These are phyloP conservation scores for Noctua janthe DNA, from an alignment of 2,888 invertebrate genomes.

Conservation along the genomic window DNA sequence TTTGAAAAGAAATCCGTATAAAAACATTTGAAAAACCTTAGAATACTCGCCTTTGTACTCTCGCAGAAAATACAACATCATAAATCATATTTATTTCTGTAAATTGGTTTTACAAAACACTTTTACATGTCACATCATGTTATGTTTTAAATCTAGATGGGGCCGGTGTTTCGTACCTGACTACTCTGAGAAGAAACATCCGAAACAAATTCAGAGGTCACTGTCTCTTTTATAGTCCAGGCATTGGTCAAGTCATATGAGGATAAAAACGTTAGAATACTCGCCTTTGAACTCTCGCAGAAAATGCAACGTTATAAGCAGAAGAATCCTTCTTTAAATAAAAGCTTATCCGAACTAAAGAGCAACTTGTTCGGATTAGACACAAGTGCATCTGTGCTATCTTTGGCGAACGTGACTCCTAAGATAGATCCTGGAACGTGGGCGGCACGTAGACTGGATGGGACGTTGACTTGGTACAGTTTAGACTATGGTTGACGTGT, in stretches of 20 bases:
- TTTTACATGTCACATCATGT: too few relatives aligned
- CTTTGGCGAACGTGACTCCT: slow-evolving; percentile 44
- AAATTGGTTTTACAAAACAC: too few relatives aligned
- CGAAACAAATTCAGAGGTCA: too few relatives aligned
- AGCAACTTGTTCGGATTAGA: slow-evolving; percentile 55
- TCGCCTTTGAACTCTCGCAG: slow-evolving; percentile 6
- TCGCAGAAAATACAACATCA: slow-evolving; percentile 35
- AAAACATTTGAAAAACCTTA: not conserved
- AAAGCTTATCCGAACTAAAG: slow-evolving; percentile 48
- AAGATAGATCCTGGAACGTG: slow-evolving; percentile 17
- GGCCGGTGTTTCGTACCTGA: too few relatives aligned
- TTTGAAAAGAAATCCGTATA: not conserved
- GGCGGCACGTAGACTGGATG: slow-evolving; percentile 7
- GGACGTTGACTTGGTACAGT: slow-evolving; percentile 32
- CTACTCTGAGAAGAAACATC: too few relatives aligned
- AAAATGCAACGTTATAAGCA: slow-evolving; percentile 45
- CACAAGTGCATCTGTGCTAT: slow-evolving; percentile 54
- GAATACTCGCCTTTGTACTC: not conserved
- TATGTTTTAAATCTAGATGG: too few relatives aligned
- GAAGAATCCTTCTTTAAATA: slow-evolving; percentile 36
- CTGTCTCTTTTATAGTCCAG: too few relatives aligned
- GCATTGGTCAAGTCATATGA: too few relatives aligned
- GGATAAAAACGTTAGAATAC: not conserved
- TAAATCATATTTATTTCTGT: slow-evolving; percentile 4
- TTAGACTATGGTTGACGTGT: not conserved